Base-by-base conservation (phyloP, 2,888 invertebrate species). In the Drosophila subsilvestris region DNA sequence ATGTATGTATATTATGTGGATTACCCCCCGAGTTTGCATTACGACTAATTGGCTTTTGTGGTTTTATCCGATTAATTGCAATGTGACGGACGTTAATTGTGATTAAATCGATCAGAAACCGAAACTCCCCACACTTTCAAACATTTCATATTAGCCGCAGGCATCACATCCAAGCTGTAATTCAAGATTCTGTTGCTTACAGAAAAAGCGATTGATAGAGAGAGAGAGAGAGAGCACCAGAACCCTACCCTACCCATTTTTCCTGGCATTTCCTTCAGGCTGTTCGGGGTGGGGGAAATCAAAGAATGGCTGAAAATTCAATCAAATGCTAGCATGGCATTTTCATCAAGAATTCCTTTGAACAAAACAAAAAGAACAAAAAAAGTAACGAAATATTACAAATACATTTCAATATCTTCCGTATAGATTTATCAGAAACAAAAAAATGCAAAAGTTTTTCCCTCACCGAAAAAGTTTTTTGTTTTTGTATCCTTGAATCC, bases 401-500 rank as follows among this genome's bases (percentile, higher is more conserved):
- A 83, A 87, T 82, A 78, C 76, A 82, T 78, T 85, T 79, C 85
- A 79, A 86, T 83, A 81, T 83, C 85, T 72, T 86, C 79, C 68
- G 63, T 69, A 72, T 70, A 63, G 72, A 70, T 86, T 68, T 72
- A 78, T 86, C 77, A 81, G 4, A 37, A 6, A 5, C 37, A 37
- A n/a, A 14, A n/a, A 14, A 65, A 29, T 57, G 48, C 53, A 20
- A 72, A 84, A 75, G 63, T 80, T 63, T 73, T 60, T 12, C 42
- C 44, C 47, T 12, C 27, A 49, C 60, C 74, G 42, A 50, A 56
- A 62, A 54, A 59, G 48, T 63, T 65, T 43, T 25, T 47, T 25
- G 37, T 73, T 60, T 78, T 22, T 65, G n/a, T 37, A 37, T 37
- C 37, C 37, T 37, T n/a, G n/a, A n/a, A n/a, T n/a, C n/a, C n/a